Base-by-base conservation (phyloP, 2,888 invertebrate species). In the Cotesia congregata region DNA sequence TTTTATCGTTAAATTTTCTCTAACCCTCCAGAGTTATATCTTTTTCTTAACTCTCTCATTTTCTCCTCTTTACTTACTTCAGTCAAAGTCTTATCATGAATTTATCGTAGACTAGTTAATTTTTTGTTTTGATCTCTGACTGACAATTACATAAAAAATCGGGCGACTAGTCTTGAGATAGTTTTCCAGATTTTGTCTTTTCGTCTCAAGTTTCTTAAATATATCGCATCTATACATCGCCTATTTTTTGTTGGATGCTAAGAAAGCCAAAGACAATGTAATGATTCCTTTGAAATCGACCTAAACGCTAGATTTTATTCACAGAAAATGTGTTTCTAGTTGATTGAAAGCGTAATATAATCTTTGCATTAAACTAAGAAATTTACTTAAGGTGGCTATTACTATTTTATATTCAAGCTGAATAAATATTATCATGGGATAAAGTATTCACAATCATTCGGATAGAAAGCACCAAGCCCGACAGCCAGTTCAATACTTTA, bases 1-100 rank as follows among this genome's bases (percentile, higher is more conserved):
- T 20, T 72, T 40, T 60, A 75, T 67, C 70, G 59, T 61, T 50
- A 41, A 67, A 61, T 67, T 61, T 72, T 68, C 73, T 50, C 74
- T 75, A 39, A 68, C 20, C 69, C 59, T 15, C n/a, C 7, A n/a
- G 41, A 41, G 41, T 39, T 20, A 41, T 20, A 15, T 69, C 30
- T 69, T 64, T 70, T 59, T 60, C 59, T 68, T 76, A 60, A 71
- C 60, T 40, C 15, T 15, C 73, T 59, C 67, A 41, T 15, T 74
- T 39, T 64, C 67, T 39, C 59, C 50, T 72, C 67, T 68, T 59
- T 62, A 39, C 7, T 17, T 75, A 15, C 50, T 30, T 73, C 30
- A 5, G 39, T 65, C 17, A 68, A 38, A 40, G 59, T 61, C 41
- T 65, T 17, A 17, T 30, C 41, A 50, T 40, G 40, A 50, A 64